Base-by-base conservation (phyloP, 2,888 invertebrate species). In the Agriopis marginaria region DNA sequence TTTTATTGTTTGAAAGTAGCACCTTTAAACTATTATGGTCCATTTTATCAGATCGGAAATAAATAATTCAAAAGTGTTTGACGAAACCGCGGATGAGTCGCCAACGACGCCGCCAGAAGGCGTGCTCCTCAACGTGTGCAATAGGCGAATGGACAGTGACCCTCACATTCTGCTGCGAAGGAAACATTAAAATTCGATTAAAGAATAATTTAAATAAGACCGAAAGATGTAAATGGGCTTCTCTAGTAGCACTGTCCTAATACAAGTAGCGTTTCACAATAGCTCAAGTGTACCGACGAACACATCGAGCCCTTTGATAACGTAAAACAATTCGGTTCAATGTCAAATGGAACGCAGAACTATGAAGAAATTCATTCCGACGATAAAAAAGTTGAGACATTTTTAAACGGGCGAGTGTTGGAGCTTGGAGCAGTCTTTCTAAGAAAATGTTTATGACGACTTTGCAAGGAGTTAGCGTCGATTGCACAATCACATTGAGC, bases 251-350 rank as follows among this genome's bases (percentile, higher is more conserved):
- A 75, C 74, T 81, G 82, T 83, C 79, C 83, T 75, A 84, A 84
- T 82, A 84, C 77, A 77, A 82, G 70, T 69, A 77, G 76, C 76
- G 81, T 90, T 89, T 87, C 91, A 88, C 89, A 91, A 91, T 69
- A 75, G 71, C 76, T 77, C 76, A 83, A 76, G 77, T 74, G 75
- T 77, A 71, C 80, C 80, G 82, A 86, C 86, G 83, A 86, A 85
- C 81, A 80, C 83, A 87, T 86, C 81, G 82, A 84, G 87, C 87
- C 86, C 88, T 87, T 82, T 85, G 91, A 92, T 92, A 92, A 90
- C 86, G 61, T 82, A 82, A 87, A 87, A 87, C 82, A 88, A 91
- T 91, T 91, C 86, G 87, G 91, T 91, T 89, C 92, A 93, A 92
- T 92, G 93, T 91, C 90, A 89, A 81, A 85, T 79, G 79, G 77